Conservation (phyloP, 2,113 vertebrate genomes). For the Deroptyus accipitrinus region DNA sequence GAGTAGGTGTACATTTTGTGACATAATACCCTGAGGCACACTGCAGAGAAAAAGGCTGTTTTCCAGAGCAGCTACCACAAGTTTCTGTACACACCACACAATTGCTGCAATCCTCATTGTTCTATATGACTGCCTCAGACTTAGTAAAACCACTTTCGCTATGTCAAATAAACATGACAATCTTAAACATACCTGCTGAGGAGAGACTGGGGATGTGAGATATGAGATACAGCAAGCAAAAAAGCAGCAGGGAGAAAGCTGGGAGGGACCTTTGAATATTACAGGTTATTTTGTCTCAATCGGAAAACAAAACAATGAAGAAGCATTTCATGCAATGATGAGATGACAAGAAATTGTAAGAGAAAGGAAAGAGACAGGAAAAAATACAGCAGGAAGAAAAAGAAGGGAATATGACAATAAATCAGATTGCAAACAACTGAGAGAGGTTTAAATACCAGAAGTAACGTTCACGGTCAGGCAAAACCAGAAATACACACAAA, state of each 20-base stretch:
- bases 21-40: neutral
- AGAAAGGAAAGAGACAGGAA: neutral
- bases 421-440: neutral
- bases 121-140: neutral
- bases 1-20: neutral
- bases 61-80: neutral
- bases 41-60: neutral
- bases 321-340: neutral
- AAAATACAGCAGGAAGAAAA: neutral
- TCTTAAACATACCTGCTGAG: neutral
- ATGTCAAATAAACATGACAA: neutral
- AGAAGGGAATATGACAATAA: neutral
- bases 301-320: neutral
- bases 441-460: neutral
- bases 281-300: neutral
- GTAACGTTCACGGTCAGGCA: neutral
- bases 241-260: neutral
- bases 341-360: neutral
- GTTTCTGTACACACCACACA: neutral
- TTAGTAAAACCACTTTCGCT: neutral
- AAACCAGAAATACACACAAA: neutral
- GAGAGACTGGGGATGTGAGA: neutral
- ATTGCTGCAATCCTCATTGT: neutral
- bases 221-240: neutral
- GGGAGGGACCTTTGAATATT: neutral